A percentile compares a stretch with the other conserved stretches of the same genome.
Conservation (phyloP, 2,113 vertebrate species). For the Syrmaticus mikado region DNA sequence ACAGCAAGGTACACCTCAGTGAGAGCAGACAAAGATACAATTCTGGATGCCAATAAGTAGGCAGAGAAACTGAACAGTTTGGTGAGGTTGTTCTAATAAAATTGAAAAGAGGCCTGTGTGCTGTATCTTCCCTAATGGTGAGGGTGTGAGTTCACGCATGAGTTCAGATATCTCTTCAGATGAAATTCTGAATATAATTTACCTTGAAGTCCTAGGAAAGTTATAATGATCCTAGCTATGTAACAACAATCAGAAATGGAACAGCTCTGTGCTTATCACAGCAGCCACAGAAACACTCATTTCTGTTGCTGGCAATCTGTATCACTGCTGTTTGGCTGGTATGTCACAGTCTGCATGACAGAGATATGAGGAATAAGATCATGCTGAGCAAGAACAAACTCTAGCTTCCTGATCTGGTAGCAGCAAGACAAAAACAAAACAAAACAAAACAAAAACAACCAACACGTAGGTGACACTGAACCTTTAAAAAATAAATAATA, state of each 20-base stretch:
- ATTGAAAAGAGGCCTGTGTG: neutral
- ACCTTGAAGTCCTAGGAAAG: neutral
- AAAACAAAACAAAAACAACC: too few relatives aligned
- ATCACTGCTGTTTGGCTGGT: neutral
- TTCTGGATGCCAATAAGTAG: neutral
- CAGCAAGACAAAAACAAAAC: neutral
- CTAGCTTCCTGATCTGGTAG: neutral
- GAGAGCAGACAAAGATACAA: neutral
- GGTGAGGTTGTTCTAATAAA: neutral
- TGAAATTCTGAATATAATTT: neutral
- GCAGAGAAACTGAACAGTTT: neutral
- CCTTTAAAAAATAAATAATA: too few relatives aligned
- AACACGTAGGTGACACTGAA: fast-evolving
- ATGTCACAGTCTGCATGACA: neutral
- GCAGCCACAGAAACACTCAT: neutral
- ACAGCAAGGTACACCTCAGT: neutral
- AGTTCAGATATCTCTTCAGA: neutral
- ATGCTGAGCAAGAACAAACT: neutral
- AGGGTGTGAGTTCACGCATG: neutral
- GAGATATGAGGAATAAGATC: neutral
- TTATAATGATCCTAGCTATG: neutral
- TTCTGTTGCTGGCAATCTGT: neutral
- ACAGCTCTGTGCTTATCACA: neutral
- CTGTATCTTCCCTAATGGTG: neutral
- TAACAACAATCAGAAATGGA: neutral